Percentiles rank a stretch among this genome's conserved stretches.
Evolutionary conservation across 2,888 invertebrate species (phyloP).

Genomic region (Stramonita haemastoma): DNA sequence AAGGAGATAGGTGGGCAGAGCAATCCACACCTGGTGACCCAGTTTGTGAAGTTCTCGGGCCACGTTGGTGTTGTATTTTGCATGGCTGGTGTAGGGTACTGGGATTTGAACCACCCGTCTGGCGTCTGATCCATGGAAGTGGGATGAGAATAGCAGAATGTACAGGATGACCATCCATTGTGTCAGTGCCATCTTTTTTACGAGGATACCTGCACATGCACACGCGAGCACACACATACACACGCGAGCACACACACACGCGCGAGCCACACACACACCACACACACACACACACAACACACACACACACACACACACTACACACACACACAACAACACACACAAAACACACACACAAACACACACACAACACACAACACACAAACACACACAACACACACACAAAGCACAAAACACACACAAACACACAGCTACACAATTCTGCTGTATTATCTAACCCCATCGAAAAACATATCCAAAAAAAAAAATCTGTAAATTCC

Average conservation of each 20-base stretch:
- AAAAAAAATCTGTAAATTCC: no score
- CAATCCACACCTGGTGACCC: background rate
- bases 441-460: no score
- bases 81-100: background rate
- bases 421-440: no score
- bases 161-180: no score
- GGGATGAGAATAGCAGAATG: no score
- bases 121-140: background rate
- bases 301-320: background rate
- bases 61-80: background rate
- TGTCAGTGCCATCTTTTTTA: background rate
- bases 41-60: background rate
- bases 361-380: no score
- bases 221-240: background rate
- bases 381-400: no score
- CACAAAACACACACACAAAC: no score
- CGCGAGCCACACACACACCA: background rate
- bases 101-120: slow-evolving; percentile 28
- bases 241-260: background rate
- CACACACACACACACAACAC: background rate
- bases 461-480: no score
- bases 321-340: background rate
- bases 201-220: background rate
- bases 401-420: no score
- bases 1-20: background rate